Conservation (phyloP, 2,113 vertebrate species). For the Brachyistius frenatus region DNA sequence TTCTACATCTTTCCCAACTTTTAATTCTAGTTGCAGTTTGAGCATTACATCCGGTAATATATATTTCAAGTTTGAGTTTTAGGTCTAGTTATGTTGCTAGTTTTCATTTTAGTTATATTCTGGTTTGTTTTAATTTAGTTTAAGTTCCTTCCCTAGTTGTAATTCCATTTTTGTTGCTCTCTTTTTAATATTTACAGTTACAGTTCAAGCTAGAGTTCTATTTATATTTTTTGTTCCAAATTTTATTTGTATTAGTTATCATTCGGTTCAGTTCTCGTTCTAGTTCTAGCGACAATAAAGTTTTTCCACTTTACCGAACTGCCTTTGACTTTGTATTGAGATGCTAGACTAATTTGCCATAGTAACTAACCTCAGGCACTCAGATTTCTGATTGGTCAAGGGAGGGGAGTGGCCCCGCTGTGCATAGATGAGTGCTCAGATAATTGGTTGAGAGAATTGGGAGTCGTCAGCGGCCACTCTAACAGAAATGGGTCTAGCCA, state of each 20-base stretch:
- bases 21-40: background rate
- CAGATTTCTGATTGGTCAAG: conserved; percentile 71
- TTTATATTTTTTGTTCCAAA: background rate
- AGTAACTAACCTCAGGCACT: conserved; percentile 73
- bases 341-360: conserved; percentile 50
- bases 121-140: background rate
- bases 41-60: background rate
- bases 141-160: background rate
- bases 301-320: conserved; percentile 20
- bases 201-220: background rate
- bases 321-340: conserved; percentile 59
- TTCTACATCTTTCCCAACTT: background rate
- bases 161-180: background rate
- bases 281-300: conserved; percentile 12
- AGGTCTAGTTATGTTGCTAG: background rate
- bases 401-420: conserved; percentile 71
- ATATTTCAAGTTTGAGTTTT: background rate
- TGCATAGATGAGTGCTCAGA: conserved; percentile 79
- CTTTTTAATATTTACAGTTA: too few species aligned
- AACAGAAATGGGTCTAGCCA: conserved; percentile 73
- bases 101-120: background rate
- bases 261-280: background rate
- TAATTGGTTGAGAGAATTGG: conserved; percentile 82
- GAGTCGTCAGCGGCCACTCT: conserved; percentile 76
- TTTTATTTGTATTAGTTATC: background rate